phyloP scores from a whole-genome alignment of 92 coral and sea anemone species.

The Porites divaricata region DNA sequence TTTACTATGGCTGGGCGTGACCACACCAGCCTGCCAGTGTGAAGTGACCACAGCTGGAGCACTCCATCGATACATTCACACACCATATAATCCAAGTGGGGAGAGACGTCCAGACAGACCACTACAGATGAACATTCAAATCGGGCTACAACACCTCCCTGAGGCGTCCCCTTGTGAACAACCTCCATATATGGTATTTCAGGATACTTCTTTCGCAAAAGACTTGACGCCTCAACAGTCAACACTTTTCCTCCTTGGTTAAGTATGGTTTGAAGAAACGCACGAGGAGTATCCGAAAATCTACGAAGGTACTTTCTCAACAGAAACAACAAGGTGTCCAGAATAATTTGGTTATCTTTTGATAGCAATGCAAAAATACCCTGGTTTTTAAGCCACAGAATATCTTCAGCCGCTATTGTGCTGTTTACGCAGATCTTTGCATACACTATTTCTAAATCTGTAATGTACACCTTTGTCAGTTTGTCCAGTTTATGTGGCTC shows the following conservation, averaged over 20 bases:
- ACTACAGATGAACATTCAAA: conserved; percentile 1
- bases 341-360: background rate
- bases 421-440: conserved; percentile 2
- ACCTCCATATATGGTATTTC: conserved; percentile 23
- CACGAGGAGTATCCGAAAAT: background rate
- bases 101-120: conserved; percentile 23
- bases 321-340: background rate
- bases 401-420: background rate
- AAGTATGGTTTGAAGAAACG: background rate
- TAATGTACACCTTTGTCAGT: background rate
- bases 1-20: background rate
- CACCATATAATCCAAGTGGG: conserved; percentile 23
- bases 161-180: background rate
- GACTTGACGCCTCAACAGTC: conserved; percentile 15
- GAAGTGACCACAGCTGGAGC: conserved; percentile 24
- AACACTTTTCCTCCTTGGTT: conserved; percentile 15
- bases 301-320: background rate
- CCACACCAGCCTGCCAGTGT: conserved; percentile 17
- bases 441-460: conserved; percentile 12
- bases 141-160: background rate
- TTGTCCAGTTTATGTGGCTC: background rate
- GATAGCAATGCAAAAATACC: background rate
- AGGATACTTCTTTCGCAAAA: conserved; percentile 15
- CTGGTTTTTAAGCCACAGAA: background rate
- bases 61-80: conserved; percentile 14